Evolutionary conservation across 1,140 invertebrate species (phyloP), one percentile per base, ranked within the genome.

Genomic region (Manduca sexta): DNA sequence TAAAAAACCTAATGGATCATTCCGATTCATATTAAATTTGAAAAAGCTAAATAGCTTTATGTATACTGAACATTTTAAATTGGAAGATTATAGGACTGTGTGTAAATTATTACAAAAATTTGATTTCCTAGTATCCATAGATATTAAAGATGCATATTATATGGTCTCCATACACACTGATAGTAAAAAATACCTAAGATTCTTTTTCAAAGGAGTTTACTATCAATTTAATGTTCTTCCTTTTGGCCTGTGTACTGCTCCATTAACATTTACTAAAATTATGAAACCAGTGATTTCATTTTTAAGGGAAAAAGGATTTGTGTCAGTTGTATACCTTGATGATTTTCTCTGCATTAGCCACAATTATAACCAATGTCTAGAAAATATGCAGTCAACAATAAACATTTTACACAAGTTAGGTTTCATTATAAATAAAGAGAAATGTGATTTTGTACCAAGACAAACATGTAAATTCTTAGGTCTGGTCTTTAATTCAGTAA

Each of bases 351-450:
- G 35, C 11, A 48, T 56, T 7, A 52, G 46, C 16, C 11, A 33
- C 8, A 10, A 12, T 2, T 37, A 37, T 38, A 31, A 29, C 0
- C 18, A 37, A 5, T 55, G 46, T 42, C 6, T 26, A 14, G 18
- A 39, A 8, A 58, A 63, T 39, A 11, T n/a, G n/a, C n/a, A n/a
- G n/a, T n/a, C 52, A 8, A 18, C 21, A 3, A 16, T 30, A 2
- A 54, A 53, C 21, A 13, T 33, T 13, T 35, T n/a, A n/a, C n/a
- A n/a, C n/a, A n/a, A n/a, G n/a, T 13, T 64, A 44, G 54, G 62
- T 12, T 56, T 64, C 47, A 46, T 59, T 3, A 45, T 66, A 8
- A 66, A 66, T 30, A 14, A 21, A 7, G 33, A 59, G 11, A 66
- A 66, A 46, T 55, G 59, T 47, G 7, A 3, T 5, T 17, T 54